Percentiles rank a stretch among this genome's conserved stretches.
Conservation (phyloP, 2,113 vertebrate species). For the Rissa tridactyla region DNA sequence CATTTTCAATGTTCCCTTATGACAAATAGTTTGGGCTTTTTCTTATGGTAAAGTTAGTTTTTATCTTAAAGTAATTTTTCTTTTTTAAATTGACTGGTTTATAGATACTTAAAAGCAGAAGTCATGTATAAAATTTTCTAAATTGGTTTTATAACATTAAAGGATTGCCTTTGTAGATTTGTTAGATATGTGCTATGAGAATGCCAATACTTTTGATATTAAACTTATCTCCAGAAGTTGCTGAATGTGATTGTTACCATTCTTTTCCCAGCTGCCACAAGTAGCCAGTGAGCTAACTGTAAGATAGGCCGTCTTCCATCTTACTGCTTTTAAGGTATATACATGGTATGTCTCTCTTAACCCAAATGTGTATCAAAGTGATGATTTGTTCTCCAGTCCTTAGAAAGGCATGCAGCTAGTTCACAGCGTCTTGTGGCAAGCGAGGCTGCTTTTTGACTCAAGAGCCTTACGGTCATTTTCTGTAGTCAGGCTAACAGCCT, state of each 20-base stretch:
- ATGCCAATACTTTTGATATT: conserved; percentile 67
- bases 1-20: not conserved
- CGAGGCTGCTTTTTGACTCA: not conserved
- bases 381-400: not conserved
- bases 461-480: not conserved
- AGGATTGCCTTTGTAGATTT: conserved; percentile 53
- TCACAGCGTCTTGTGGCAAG: not conserved
- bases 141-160: conserved; percentile 39
- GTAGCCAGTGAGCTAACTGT: not conserved
- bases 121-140: conserved; percentile 3
- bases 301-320: not conserved
- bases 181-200: conserved; percentile 36
- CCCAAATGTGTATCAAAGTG: not conserved
- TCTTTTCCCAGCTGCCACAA: not conserved
- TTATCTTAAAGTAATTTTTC: not conserved
- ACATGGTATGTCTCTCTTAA: not conserved
- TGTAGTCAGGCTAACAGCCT: not conserved
- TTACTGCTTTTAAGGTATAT: not conserved
- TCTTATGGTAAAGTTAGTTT: not conserved
- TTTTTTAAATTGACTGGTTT: conserved; percentile 47
- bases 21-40: not conserved
- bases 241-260: not conserved
- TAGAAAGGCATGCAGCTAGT: not conserved
- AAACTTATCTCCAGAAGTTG: conserved; percentile 60
- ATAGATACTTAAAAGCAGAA: conserved; percentile 39